phyloP scores from a whole-genome alignment of 2,888 invertebrate genomes.

The Cinara cedri region DNA sequence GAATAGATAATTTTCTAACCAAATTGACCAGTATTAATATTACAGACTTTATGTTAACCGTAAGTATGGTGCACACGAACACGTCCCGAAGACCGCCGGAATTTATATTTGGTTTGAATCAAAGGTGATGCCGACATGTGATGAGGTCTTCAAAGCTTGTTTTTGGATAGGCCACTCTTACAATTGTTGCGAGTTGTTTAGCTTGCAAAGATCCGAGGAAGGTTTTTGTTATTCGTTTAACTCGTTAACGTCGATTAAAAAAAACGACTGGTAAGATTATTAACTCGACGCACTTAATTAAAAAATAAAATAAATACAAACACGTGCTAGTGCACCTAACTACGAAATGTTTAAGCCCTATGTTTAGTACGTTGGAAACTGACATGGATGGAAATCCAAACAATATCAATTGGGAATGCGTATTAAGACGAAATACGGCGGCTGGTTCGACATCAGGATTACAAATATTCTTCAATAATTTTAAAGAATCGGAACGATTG shows the following conservation, averaged over 20 bases:
- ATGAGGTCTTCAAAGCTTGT: slow-evolving; percentile 60
- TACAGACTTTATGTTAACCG: slow-evolving; percentile 60
- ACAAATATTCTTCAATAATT: slow-evolving; percentile 59
- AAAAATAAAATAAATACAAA: no score
- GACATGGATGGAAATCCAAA: background rate
- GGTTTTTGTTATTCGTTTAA: slow-evolving; percentile 62
- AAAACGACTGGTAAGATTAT: slow-evolving; percentile 57
- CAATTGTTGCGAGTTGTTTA: slow-evolving; percentile 60
- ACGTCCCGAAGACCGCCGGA: no score
- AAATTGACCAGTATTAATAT: slow-evolving; percentile 59
- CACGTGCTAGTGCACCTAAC: no score
- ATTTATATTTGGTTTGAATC: background rate
- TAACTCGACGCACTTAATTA: no score
- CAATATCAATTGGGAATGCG: slow-evolving; percentile 49
- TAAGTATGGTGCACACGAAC: slow-evolving; percentile 35
- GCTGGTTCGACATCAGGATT: slow-evolving; percentile 60
- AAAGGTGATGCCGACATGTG: slow-evolving; percentile 60
- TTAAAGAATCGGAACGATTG: slow-evolving; percentile 58
- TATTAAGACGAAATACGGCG: slow-evolving; percentile 59
- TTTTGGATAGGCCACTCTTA: slow-evolving; percentile 60
- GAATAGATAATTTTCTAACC: slow-evolving; percentile 56
- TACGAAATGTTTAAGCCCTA: background rate
- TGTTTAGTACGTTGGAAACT: slow-evolving; percentile 30
- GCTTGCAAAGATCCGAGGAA: slow-evolving; percentile 60
- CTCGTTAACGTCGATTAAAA: slow-evolving; percentile 60